These are phyloP conservation scores for Sinotaia quadrata DNA, from an alignment of 2,888 invertebrate species.

Conservation along the genomic window DNA sequence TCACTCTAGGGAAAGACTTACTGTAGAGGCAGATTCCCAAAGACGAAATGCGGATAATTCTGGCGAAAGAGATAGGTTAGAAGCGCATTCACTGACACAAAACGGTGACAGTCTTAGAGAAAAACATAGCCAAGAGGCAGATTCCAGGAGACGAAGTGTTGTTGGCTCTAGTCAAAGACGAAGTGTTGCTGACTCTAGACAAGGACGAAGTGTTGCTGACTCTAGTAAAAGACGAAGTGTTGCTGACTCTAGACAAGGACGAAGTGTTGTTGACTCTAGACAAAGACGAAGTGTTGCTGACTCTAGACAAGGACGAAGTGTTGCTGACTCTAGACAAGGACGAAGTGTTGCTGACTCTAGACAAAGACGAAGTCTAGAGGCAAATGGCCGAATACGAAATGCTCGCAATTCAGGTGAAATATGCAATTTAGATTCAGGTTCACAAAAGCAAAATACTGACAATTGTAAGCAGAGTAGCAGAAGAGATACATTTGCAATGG, in stretches of 20 bases:
- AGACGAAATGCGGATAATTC: background rate
- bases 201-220: background rate
- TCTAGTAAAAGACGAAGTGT: background rate
- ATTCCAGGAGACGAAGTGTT: background rate
- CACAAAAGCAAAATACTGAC: no score
- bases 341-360: background rate
- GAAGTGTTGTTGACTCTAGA: background rate
- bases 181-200: background rate
- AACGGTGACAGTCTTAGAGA: background rate
- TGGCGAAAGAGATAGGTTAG: background rate
- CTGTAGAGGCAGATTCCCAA: background rate
- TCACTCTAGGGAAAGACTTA: background rate
- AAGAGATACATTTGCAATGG: no score
- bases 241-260: background rate
- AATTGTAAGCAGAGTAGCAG: no score
- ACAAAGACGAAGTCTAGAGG: background rate
- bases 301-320: background rate
- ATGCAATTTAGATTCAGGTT: no score
- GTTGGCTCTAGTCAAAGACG: background rate
- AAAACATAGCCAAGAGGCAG: background rate
- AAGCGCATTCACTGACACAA: background rate
- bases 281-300: background rate
- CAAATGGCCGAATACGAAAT: background rate
- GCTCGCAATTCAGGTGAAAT: no score
- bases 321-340: background rate